Base-by-base conservation (phyloP, 2,797 vertebrate genomes). In the Hylomyscus alleni region DNA sequence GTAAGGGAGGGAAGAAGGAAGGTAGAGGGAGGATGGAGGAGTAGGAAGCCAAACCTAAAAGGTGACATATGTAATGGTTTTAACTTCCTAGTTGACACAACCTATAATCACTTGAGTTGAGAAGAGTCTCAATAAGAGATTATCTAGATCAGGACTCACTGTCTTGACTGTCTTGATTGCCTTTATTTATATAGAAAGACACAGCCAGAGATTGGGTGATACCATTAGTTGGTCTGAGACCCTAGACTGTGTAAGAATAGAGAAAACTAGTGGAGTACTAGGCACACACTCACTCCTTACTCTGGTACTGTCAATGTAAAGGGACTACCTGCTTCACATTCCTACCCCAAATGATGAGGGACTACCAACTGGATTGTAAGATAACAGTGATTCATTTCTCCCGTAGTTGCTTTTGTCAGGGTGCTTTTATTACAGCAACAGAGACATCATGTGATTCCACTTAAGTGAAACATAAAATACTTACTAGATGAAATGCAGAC, bases 401-500 rank as follows among this genome's bases (percentile, higher is more conserved):
- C 14, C 85, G n/a, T 37, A 87, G 26, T 40, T 56, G 44, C 13
- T 87, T 52, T 56, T 86, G 20, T 26, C 47, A 1, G 47, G 7
- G 84, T 50, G 20, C 40, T 75, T 84, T 47, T n/a, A 54, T 40
- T 24, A 87, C 22, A 73, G 67, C 50, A 87, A 73, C 11, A 29
- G 67, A 13, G 22, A 83, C 15, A 73, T n/a, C 73, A 12, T 65
- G 65, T 65, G n/a, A 96, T 78, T 93, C 17, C 54, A 91, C 56
- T 73, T 75, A 75, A 22, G 94, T 62, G 24, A 96, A 95, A 56
- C 81, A 97, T 29, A 26, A 73, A 95, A 4, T 84, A 86, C 67
- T 78, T 56, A 88, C 0, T 19, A 82, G 60, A 84, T 29, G 82
- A 54, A 96, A 91, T 37, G 29, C 37, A 72, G 56, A 92, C 65